A percentile compares a stretch with the other conserved stretches of the same genome.
phyloP scores from a whole-genome alignment of 2,888 invertebrate species.

The Uropetala carovei region DNA sequence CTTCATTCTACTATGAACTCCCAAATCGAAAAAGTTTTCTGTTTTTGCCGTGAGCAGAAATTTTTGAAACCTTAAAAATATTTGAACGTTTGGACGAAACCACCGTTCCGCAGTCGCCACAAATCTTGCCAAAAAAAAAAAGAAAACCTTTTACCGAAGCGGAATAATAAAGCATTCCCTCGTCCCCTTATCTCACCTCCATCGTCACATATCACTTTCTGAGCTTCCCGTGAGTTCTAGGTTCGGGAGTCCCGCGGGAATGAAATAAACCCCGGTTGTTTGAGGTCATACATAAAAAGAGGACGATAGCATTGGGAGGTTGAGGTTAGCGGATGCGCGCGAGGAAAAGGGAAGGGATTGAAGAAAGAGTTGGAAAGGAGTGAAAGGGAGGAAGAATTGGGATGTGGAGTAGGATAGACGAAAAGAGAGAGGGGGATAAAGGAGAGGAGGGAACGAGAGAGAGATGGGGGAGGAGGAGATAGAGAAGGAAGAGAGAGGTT shows the following conservation, averaged over 20 bases:
- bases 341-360: constrained; percentile 30
- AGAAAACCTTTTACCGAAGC: background rate
- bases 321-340: background rate
- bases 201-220: constrained; percentile 51
- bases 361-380: constrained; percentile 9
- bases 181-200: constrained; percentile 45
- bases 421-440: background rate
- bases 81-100: background rate
- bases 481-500: no score
- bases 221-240: constrained; percentile 33
- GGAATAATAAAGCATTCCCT: background rate
- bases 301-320: background rate
- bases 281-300: background rate
- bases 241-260: constrained; percentile 34
- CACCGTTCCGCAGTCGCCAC: background rate
- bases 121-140: constrained; percentile 26
- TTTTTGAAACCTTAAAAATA: background rate
- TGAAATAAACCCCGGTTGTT: constrained; percentile 11
- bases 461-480: background rate
- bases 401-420: background rate
- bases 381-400: background rate
- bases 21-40: background rate
- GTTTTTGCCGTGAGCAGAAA: background rate
- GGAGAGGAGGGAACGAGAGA: background rate
- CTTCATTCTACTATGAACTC: no score